Evolutionary conservation across 2,113 vertebrate species (phyloP).

Genomic region (Aptenodytes patagonicus): DNA sequence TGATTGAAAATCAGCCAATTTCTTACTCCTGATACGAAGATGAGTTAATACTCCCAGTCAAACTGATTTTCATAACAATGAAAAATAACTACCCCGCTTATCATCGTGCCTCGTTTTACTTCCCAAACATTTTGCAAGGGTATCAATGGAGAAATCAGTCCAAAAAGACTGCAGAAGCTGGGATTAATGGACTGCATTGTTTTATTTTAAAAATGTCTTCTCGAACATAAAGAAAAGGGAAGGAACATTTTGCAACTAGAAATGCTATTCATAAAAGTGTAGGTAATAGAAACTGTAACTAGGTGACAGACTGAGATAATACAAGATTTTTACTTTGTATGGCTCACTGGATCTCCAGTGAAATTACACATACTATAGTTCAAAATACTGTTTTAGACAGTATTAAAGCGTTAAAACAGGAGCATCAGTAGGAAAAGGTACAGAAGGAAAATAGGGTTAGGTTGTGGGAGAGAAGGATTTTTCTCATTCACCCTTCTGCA

Average conservation of each 20-base stretch:
- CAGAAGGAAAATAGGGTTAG: background rate
- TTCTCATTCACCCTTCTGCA: background rate
- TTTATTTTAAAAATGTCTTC: background rate
- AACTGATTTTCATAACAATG: background rate
- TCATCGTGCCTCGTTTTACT: background rate
- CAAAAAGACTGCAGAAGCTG: background rate
- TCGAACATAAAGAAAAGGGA: background rate
- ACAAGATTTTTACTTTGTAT: background rate
- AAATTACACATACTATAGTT: background rate
- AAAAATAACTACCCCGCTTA: background rate
- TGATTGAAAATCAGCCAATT: background rate
- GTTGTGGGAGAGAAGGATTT: background rate
- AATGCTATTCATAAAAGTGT: background rate
- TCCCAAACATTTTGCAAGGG: background rate
- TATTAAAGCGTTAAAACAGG: background rate
- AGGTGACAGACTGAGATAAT: background rate
- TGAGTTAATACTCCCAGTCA: background rate
- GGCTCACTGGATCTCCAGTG: background rate
- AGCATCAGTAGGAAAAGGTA: background rate
- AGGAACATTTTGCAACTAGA: background rate
- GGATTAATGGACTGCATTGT: background rate
- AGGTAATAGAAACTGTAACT: background rate
- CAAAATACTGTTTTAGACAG: background rate
- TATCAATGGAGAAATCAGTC: background rate
- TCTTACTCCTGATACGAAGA: background rate